These are phyloP conservation scores for Cantharis lateralis DNA, from an alignment of 2,888 invertebrate genomes.

Conservation along the genomic window DNA sequence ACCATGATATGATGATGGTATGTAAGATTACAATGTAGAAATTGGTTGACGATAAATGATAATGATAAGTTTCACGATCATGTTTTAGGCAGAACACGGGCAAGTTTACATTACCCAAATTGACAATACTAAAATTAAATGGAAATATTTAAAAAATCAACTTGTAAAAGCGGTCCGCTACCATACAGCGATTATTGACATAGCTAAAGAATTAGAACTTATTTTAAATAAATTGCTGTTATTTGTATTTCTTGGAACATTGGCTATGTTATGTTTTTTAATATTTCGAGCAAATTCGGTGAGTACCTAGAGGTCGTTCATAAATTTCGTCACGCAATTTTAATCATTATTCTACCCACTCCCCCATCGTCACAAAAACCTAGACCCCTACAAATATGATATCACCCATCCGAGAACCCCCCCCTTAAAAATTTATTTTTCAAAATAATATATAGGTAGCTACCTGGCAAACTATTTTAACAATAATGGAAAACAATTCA, in stretches of 20 bases:
- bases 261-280: slow-evolving; percentile 7
- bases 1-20: neutral
- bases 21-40: neutral
- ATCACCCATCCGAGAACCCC: too few species aligned
- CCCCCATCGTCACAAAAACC: too few species aligned
- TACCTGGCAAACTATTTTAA: too few species aligned
- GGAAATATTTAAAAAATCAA: slow-evolving; percentile 13
- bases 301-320: too few species aligned
- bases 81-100: neutral
- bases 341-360: too few species aligned
- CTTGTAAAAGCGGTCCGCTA: slow-evolving; percentile 10
- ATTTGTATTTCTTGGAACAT: slow-evolving; percentile 6
- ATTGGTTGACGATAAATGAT: neutral
- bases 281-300: slow-evolving; percentile 2
- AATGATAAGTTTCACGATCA: neutral
- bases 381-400: too few species aligned
- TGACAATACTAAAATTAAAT: neutral
- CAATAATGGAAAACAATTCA: too few species aligned
- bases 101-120: neutral
- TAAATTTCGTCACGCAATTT: too few species aligned
- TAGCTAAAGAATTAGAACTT: slow-evolving; percentile 22
- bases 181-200: slow-evolving; percentile 21
- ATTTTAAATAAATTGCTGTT: slow-evolving; percentile 18
- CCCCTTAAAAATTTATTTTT: too few species aligned
- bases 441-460: too few species aligned